Evolutionary conservation across 2,113 vertebrate genomes (phyloP), one percentile per base, ranked within the genome.

Genomic region (Sterrhoptilus dennistouni): DNA sequence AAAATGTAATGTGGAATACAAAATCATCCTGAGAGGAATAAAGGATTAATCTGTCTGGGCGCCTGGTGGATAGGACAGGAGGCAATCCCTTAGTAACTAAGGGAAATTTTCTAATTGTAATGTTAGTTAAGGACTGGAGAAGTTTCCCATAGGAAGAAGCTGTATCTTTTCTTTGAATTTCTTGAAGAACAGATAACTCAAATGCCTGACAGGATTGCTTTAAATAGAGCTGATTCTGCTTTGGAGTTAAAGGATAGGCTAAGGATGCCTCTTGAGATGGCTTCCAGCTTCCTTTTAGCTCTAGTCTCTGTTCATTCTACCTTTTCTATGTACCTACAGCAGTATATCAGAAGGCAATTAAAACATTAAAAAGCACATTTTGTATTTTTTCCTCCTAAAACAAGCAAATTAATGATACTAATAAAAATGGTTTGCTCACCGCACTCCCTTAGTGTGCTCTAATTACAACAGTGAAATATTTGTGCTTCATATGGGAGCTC

Each of bases 381-480:
- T 27, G 10, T 75, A 81, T 79, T 77, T 93, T 83, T 88, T 68
- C 19, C 36, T 87, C 52, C 80, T 92, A 95, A 95, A 93, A 75
- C 71, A 79, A 94, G 33, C 49, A 95, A 93, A 96, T 94, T 96
- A 95, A 91, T 88, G 81, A 28, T 72, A 36, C 68, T 63, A 70
- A 93, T 93, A 94, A 95, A 96, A 95, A 92, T 44, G 56, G 61
- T 87, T 93, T 87, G 66, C 56, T 85, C 84, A 84, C 72, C 0
- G 0, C 33, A 12, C 27, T 91, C 70, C 68, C 36, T 85, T 64
- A 66, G 66, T 54, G 52, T 31, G 49, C 45, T 78, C 36, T 92
- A 96, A 96, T 97, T 97, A 96, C 60, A 93, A 49, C 22, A 50
- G 8, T 86, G 95, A 93, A 95, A 75, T 96, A 88, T 93, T 93